These are phyloP conservation scores for Tetranychus piercei DNA, from an alignment of 2,888 invertebrate species.

Conservation along the genomic window DNA sequence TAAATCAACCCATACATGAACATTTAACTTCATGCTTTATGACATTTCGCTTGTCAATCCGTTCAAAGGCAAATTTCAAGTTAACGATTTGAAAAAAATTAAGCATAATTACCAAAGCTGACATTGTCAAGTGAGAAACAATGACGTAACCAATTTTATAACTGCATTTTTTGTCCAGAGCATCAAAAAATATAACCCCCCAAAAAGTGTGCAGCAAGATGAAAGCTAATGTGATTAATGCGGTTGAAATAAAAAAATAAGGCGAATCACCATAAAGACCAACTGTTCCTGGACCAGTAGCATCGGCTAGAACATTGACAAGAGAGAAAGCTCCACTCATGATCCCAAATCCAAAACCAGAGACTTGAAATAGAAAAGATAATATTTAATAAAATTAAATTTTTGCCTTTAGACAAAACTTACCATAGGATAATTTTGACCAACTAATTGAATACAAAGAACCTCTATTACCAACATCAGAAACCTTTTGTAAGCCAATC, in stretches of 20 bases:
- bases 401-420: neutral
- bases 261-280: slow-evolving; percentile 64
- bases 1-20: neutral
- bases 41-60: too few species aligned
- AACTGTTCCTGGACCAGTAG: slow-evolving; percentile 83
- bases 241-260: slow-evolving; percentile 71
- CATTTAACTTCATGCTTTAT: too few species aligned
- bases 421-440: slow-evolving; percentile 12
- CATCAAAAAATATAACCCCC: slow-evolving; percentile 59
- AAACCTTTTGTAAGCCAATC: slow-evolving; percentile 70
- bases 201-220: slow-evolving; percentile 82
- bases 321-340: slow-evolving; percentile 89
- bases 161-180: slow-evolving; percentile 54
- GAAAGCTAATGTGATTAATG: slow-evolving; percentile 56
- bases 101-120: slow-evolving; percentile 39
- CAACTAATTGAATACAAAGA: neutral
- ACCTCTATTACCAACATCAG: slow-evolving; percentile 37
- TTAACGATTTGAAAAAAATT: too few species aligned
- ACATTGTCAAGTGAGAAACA: slow-evolving; percentile 55
- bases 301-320: slow-evolving; percentile 81
- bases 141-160: slow-evolving; percentile 52
- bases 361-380: slow-evolving; percentile 40
- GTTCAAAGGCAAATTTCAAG: too few species aligned
- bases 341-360: slow-evolving; percentile 86
- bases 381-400: neutral